Base-by-base conservation (phyloP, 1,140 invertebrate species). In the Mizuhopecten yessoensis region DNA sequence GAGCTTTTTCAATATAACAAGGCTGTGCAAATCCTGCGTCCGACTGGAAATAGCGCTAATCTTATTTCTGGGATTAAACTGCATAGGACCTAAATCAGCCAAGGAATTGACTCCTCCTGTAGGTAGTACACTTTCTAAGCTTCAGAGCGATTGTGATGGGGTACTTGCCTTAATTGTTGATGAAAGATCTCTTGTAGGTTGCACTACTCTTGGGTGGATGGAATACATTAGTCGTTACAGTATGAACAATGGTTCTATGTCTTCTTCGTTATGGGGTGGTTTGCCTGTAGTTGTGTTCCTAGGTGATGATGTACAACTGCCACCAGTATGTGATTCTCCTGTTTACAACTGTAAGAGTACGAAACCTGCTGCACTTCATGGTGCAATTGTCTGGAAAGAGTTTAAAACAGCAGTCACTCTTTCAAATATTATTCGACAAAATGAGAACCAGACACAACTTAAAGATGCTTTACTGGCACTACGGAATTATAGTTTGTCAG, bases 271-370 rank as follows among this genome's bases (percentile, higher is more conserved):
- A 36, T 94, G 91, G 92, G 93, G 92, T n/a, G 91, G 92, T 10
- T 17, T 93, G 3, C 91, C 93, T 29, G 91, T 91, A 57, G 93
- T 93, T 45, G 90, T 93, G 3, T 91, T 94, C 90, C 89, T 92
- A 89, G 91, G 92, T 36, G 92, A 93, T 90, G 92, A 91, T 93
- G 91, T 94, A 5, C 93, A 92, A 39, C 86, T 93, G 17, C 93
- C 91, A 33, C 93, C 92, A 87, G 93, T 94, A 11, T 89, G 90
- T 33, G 91, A 94, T 89, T 34, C 86, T 34, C 91, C 91, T 34
- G 90, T 94, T 9, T 93, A 93, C 57, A 86, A 91, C 23, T 90
- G 86, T 10, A 88, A 87, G 13, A 39, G 36, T 36, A 90, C 75
- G 33, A 13, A 17, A 49, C 87, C 91, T 29, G 89, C 89, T 33